Percentiles rank a stretch among this genome's conserved stretches.
These are phyloP conservation scores for Lasioglossum marginatum DNA, from an alignment of 2,888 invertebrate species.

Conservation along the genomic window DNA sequence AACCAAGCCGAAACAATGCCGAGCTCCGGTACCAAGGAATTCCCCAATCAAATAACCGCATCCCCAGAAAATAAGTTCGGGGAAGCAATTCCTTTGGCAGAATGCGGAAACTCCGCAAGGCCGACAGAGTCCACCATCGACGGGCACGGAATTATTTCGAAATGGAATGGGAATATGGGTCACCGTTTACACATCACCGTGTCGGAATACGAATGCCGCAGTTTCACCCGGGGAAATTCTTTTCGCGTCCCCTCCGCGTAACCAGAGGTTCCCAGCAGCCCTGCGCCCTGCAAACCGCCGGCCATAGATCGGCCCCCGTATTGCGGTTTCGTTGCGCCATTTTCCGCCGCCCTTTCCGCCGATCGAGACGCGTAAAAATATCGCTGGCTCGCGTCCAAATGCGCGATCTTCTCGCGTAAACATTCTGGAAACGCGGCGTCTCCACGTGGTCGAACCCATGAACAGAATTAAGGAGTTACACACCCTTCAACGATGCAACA, in stretches of 20 bases:
- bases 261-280: not conserved
- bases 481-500: not conserved
- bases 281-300: conserved; percentile 12
- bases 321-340: conserved; percentile 65
- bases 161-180: conserved; percentile 52
- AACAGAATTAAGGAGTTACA: not conserved
- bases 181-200: conserved; percentile 36
- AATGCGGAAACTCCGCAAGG: conserved; percentile 5
- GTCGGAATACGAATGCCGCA: conserved; percentile 34
- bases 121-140: conserved; percentile 13
- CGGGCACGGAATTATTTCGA: not conserved
- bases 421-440: conserved; percentile 63
- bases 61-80: conserved; percentile 6
- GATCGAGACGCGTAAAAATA: conserved; percentile 73
- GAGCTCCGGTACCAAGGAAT: not conserved
- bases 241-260: not conserved
- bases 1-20: not conserved
- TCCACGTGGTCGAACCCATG: conserved; percentile 9
- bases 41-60: not conserved
- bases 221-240: conserved; percentile 23
- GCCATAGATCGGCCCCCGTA: conserved; percentile 44
- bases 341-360: conserved; percentile 52
- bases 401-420: conserved; percentile 72
- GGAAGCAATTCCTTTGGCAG: not conserved
- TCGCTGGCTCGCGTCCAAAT: conserved; percentile 72